A percentile compares a stretch with the other conserved stretches of the same genome.
Evolutionary conservation across 2,888 invertebrate species (phyloP).

Genomic region (Hyposoter dolosus): DNA sequence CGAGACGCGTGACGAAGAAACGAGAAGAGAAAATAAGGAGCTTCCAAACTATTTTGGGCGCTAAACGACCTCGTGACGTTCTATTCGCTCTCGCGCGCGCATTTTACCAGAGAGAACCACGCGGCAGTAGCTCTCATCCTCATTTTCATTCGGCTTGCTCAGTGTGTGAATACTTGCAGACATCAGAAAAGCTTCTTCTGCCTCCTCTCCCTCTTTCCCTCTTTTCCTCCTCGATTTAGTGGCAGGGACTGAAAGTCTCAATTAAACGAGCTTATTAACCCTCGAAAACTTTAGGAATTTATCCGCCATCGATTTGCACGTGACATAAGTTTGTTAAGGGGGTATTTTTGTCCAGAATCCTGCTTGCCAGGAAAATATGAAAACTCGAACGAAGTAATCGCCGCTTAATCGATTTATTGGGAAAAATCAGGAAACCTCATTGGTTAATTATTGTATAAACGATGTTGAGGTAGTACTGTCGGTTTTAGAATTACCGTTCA

Average conservation of each 20-base stretch:
- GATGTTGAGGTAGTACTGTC: too few relatives aligned
- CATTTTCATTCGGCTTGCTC: conserved; percentile 66
- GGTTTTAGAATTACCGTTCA: too few relatives aligned
- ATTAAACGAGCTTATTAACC: conserved; percentile 20
- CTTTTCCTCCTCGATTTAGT: not conserved
- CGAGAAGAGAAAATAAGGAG: conserved; percentile 79
- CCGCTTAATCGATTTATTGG: too few relatives aligned
- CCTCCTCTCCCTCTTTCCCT: not conserved
- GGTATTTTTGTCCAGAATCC: not conserved
- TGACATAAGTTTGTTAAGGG: not conserved
- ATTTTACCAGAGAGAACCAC: conserved; percentile 43
- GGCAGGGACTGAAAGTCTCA: conserved; percentile 11
- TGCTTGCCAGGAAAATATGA: not conserved
- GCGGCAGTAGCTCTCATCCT: conserved; percentile 78
- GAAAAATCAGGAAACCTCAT: too few relatives aligned
- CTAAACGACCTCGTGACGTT: conserved; percentile 80
- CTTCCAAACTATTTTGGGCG: conserved; percentile 80
- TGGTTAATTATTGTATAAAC: too few relatives aligned
- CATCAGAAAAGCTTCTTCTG: conserved; percentile 27
- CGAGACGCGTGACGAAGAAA: conserved; percentile 64
- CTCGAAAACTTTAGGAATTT: not conserved
- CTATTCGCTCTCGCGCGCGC: conserved; percentile 71
- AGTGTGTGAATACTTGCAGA: conserved; percentile 37
- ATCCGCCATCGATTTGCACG: not conserved
- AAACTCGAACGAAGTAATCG: too few relatives aligned